These are phyloP conservation scores for Rhabdomys dilectus DNA, from an alignment of 2,113 vertebrate genomes.

Conservation along the genomic window DNA sequence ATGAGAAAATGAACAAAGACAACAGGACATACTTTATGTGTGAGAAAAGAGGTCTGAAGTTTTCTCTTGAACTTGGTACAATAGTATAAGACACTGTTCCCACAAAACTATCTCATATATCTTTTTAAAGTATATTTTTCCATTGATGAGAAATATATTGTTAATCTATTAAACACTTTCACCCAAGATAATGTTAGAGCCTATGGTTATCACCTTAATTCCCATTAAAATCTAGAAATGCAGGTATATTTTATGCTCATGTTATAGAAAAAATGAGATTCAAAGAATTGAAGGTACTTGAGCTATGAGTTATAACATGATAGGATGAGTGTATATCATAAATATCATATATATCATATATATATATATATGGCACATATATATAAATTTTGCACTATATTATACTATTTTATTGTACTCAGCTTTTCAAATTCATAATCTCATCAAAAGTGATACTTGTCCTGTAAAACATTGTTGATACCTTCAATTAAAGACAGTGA, in stretches of 20 bases:
- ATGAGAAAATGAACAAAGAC: not conserved
- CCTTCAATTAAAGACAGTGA: accelerated
- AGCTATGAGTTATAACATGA: not conserved
- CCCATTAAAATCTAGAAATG: not conserved
- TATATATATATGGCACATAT: not conserved
- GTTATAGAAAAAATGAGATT: not conserved
- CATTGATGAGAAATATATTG: not conserved
- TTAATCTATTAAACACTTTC: not conserved
- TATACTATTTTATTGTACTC: not conserved
- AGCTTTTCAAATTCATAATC: not conserved
- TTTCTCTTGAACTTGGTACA: not conserved
- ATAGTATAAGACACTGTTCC: not conserved
- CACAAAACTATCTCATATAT: not conserved
- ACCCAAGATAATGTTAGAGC: not conserved
- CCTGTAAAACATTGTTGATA: not conserved
- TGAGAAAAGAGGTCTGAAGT: not conserved
- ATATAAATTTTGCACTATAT: not conserved
- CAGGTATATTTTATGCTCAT: not conserved
- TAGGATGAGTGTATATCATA: not conserved
- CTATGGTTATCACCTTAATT: not conserved
- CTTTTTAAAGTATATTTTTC: not conserved
- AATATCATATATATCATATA: not conserved
- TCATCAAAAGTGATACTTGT: not conserved
- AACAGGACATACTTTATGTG: not conserved
- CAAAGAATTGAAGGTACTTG: not conserved